Evolutionary conservation across 2,888 invertebrate genomes (phyloP).

Genomic region (Drosophila meridionalis): DNA sequence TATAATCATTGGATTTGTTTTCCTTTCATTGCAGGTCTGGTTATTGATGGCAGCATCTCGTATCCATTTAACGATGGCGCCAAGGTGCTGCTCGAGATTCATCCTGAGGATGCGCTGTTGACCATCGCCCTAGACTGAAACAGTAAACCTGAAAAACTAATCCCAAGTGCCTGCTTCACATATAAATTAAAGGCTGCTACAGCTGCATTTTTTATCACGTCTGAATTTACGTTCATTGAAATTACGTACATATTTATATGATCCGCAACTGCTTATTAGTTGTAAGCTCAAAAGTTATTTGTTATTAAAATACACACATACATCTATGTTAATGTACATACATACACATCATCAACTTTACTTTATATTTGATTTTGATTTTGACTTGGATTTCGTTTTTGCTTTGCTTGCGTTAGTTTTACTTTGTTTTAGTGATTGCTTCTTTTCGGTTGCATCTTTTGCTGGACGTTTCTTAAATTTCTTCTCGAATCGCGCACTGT

Average conservation of each 20-base stretch:
- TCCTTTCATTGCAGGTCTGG: constrained; percentile 87
- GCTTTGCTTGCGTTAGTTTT: constrained; percentile 1
- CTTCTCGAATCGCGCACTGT: constrained; percentile 76
- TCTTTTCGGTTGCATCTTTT: neutral
- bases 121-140: constrained; percentile 87
- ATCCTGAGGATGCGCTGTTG: constrained; percentile 94
- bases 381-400: constrained; percentile 22
- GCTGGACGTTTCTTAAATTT: constrained; percentile 49
- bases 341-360: constrained; percentile 9
- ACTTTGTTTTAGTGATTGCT: constrained; percentile 10
- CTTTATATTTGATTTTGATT: constrained; percentile 28
- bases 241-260: constrained; percentile 58
- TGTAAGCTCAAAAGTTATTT: constrained; percentile 69
- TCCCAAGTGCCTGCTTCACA: constrained; percentile 43
- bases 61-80: constrained; percentile 98
- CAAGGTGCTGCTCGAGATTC: constrained; percentile 92
- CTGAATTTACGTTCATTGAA: constrained; percentile 46
- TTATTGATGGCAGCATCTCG: constrained; percentile 97
- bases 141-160: constrained; percentile 16
- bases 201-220: constrained; percentile 53
- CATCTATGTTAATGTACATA: constrained; percentile 10
- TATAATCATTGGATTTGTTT: too few relatives aligned
- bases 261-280: constrained; percentile 66
- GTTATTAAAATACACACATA: constrained; percentile 41
- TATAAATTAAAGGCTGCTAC: constrained; percentile 28